phyloP scores from a whole-genome alignment of 2,888 invertebrate species.

The Blastobasis adustella region DNA sequence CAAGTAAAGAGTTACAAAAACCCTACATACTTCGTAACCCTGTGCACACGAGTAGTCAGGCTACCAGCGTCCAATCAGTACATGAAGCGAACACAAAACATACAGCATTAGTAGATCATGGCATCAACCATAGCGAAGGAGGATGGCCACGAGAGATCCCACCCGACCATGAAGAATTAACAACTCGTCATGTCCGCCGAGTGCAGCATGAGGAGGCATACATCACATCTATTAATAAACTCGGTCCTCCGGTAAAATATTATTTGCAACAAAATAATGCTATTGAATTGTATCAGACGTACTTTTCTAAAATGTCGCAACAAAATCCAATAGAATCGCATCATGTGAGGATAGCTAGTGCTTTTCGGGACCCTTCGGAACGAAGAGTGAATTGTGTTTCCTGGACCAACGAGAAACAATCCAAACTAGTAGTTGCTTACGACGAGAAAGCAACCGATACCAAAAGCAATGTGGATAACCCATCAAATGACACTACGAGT shows the following conservation, averaged over 20 bases:
- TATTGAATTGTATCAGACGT: constrained; percentile 85
- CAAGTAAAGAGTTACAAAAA: constrained; percentile 49
- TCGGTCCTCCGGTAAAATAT: constrained; percentile 76
- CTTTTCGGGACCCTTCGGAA: constrained; percentile 77
- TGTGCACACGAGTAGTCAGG: constrained; percentile 63
- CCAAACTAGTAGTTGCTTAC: constrained; percentile 79
- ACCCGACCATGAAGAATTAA: constrained; percentile 79
- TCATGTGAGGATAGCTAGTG: constrained; percentile 77
- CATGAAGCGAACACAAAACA: constrained; percentile 77
- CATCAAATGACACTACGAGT: no score
- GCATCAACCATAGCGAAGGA: constrained; percentile 85
- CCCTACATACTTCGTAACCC: constrained; percentile 69
- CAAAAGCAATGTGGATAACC: constrained; percentile 10
- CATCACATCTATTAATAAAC: constrained; percentile 75
- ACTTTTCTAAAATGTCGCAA: constrained; percentile 75
- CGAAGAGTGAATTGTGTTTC: constrained; percentile 75
- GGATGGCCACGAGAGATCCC: constrained; percentile 89
- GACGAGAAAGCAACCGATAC: constrained; percentile 37
- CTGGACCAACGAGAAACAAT: constrained; percentile 81
- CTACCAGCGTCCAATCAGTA: constrained; percentile 53
- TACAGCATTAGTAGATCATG: constrained; percentile 73
- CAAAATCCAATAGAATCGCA: constrained; percentile 72
- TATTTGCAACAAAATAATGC: constrained; percentile 86
- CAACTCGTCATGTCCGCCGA: constrained; percentile 83
- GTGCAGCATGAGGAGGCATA: constrained; percentile 87